Base-by-base conservation (phyloP, 2,797 vertebrate species). In the Rhinatrema bivittatum region DNA sequence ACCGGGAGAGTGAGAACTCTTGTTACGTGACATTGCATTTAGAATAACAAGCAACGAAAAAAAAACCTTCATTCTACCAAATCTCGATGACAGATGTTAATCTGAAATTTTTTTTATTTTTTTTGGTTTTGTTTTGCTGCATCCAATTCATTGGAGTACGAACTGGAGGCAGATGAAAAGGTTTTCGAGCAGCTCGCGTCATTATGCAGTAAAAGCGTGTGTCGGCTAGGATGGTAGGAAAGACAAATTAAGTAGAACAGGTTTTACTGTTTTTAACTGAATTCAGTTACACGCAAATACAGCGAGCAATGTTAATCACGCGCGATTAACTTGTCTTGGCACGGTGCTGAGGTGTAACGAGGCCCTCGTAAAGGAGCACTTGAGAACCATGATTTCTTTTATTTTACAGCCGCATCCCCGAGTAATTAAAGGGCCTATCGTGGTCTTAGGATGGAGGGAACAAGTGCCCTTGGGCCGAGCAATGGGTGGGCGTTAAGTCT, bases 181-280 rank as follows among this genome's bases (percentile, higher is more conserved):
- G 39, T 47, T 56, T 37, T 16, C 27, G 19, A 7, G 30, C 20
- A 25, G 10, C 5, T 2, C 26, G 26, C 26, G 32, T 26, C 15
- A 7, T 13, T 10, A 29, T 46, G 34, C 25, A 20, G 37, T 41
- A 31, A 28, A 17, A n/a, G n/a, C n/a, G n/a, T n/a, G n/a, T n/a
- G n/a, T n/a, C n/a, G n/a, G n/a, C n/a, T n/a, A n/a, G n/a, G n/a
- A n/a, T n/a, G n/a, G n/a, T n/a, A n/a, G n/a, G 3, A 16, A 20
- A 26, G 22, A 31, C n/a, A 71, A 50, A 71, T 74, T 69, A 77
- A 70, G 79, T 82, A 75, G 81, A 78, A 82, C 79, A 82, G 79
- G 81, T 84, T 82, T 82, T 84, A 84, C 81, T 84, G 81, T 84
- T 82, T 73, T 68, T n/a, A n/a, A 72, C 73, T 78, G n/a, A 35